Evolutionary conservation across 2,888 invertebrate species (phyloP), one percentile per base, ranked within the genome.

Genomic region (Melangyna quadrimaculata): DNA sequence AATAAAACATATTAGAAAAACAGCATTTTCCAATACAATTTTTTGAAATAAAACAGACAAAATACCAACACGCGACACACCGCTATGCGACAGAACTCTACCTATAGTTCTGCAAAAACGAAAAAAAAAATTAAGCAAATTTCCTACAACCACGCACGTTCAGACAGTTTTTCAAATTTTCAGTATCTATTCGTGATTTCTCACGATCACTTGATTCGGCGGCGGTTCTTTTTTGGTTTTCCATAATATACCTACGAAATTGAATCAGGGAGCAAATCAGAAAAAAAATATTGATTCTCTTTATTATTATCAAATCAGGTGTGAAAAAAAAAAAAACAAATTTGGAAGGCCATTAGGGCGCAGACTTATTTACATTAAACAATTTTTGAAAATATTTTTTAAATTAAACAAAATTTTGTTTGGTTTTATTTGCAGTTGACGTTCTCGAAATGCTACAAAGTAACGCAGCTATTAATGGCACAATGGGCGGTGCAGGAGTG

Each of bases 341-440:
- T n/a, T n/a, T 51, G 0, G 14, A 51, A 27, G 3, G 24, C n/a
- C 51, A 51, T 14, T 27, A 27, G 24, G 22, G 24, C n/a, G 7
- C n/a, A 14, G 12, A 51, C 14, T 27, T 48, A 22, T 45, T 45
- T 48, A 9, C 19, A 45, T 19, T n/a, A 19, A 1, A 45, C 19
- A 2, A 7, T 73, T 48, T 59, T 37, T 35, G 0, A 35, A 35
- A 57, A 17, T 57, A 14, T 59, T 22, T 59, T 35, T 7, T 27
- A 43, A 53, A 40, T 43, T 78, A 35, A 53, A 35, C 29, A 70
- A n/a, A 59, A 19, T 67, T 65, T 45, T 48, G 0, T 79, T 87
- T 78, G 73, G 79, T 74, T 88, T 88, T 83, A 67, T 48, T 91
- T 92, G 17, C 93, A 96, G 96, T 96, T 93, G 95, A 95, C 91